A percentile compares a stretch with the other conserved stretches of the same genome.
These are phyloP conservation scores for Egretta garzetta DNA, from an alignment of 2,113 vertebrate genomes.

Conservation along the genomic window DNA sequence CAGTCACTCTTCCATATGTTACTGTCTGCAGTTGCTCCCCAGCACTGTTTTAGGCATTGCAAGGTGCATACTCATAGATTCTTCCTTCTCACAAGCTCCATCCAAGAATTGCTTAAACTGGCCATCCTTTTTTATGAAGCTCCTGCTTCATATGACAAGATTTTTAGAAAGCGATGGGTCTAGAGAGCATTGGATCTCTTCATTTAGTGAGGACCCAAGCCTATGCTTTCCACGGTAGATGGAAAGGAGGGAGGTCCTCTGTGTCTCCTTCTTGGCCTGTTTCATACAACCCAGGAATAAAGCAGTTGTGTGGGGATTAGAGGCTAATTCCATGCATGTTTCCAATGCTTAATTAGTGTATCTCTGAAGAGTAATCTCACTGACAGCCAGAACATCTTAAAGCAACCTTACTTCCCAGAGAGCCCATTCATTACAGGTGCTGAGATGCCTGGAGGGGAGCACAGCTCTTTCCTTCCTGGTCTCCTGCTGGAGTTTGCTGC, in stretches of 20 bases:
- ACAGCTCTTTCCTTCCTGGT: not conserved
- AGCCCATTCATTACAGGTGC: not conserved
- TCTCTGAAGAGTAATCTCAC: not conserved
- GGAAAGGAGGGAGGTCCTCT: not conserved
- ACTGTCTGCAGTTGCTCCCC: not conserved
- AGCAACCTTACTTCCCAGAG: not conserved
- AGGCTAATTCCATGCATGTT: not conserved
- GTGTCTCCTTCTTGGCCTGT: not conserved
- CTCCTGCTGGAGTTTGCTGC: not conserved
- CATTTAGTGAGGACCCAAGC: not conserved
- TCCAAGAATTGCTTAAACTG: not conserved
- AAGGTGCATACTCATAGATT: not conserved
- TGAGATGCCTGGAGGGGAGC: not conserved
- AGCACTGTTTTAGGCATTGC: not conserved
- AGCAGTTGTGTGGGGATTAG: not conserved
- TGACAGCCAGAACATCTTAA: not conserved
- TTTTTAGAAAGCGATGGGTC: not conserved
- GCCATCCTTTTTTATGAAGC: not conserved
- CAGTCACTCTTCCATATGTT: not conserved
- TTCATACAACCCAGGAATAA: not conserved
- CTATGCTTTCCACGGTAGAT: rapidly evolving
- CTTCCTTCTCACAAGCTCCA: not conserved
- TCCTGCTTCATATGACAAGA: not conserved
- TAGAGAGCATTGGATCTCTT: not conserved
- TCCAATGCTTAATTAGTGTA: not conserved